A percentile compares a stretch with the other conserved stretches of the same genome.
Evolutionary conservation across 2,113 vertebrate genomes (phyloP).

Genomic region (Ictidomys tridecemlineatus): DNA sequence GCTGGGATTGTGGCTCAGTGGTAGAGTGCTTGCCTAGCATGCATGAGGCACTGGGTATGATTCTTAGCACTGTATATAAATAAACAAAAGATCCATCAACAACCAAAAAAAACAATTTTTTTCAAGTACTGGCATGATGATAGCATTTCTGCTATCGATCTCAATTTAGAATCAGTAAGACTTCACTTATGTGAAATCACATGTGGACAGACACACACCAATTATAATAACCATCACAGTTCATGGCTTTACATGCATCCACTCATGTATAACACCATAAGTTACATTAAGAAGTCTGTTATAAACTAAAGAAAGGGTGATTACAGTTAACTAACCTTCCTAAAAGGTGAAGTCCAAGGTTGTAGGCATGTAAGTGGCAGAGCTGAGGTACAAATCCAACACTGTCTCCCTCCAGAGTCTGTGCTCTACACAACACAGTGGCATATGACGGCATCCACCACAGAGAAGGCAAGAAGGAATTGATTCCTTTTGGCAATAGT

Average conservation of each 20-base stretch:
- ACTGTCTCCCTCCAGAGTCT: not conserved
- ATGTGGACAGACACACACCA: not conserved
- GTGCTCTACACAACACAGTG: not conserved
- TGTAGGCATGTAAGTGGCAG: not conserved
- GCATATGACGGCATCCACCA: slow-evolving; percentile 45
- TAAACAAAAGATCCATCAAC: too few relatives aligned
- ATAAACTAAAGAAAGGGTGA: not conserved
- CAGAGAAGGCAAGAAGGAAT: slow-evolving; percentile 52
- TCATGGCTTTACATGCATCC: not conserved
- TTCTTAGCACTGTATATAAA: too few relatives aligned
- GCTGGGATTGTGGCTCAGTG: too few relatives aligned
- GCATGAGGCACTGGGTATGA: too few relatives aligned
- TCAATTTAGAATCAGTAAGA: not conserved
- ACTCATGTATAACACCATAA: not conserved
- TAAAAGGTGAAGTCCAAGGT: not conserved
- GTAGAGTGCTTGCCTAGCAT: too few relatives aligned
- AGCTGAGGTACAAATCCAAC: not conserved
- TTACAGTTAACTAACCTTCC: not conserved
- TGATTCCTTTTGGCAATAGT: slow-evolving; percentile 69
- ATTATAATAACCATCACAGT: not conserved
- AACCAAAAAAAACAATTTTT: too few relatives aligned
- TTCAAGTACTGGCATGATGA: not conserved
- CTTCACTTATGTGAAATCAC: not conserved
- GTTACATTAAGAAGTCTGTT: not conserved
- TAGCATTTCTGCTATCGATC: not conserved